These are phyloP conservation scores for Myripristis murdjan DNA, from an alignment of 2,797 vertebrate species.

Conservation along the genomic window DNA sequence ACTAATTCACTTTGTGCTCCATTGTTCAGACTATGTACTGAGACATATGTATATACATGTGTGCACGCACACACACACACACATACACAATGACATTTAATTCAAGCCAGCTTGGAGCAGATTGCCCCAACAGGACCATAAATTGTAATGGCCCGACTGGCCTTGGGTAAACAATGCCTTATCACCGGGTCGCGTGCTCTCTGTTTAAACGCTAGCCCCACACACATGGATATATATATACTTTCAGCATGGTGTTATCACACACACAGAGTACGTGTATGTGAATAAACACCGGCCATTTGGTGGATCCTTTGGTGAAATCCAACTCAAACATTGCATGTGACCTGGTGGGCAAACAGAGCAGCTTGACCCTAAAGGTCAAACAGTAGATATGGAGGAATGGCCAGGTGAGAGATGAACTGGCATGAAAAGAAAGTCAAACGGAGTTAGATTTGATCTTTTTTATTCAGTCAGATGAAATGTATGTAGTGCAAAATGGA, in stretches of 20 bases:
- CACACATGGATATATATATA: conserved; percentile 23
- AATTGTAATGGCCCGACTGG: conserved; percentile 78
- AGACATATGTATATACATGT: conserved; percentile 78
- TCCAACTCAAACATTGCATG: conserved; percentile 55
- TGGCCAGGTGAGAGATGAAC: conserved; percentile 79
- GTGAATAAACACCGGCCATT: conserved; percentile 73
- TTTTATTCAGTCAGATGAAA: neutral
- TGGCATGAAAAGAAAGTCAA: neutral
- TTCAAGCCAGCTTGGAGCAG: conserved; percentile 63
- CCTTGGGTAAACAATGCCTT: conserved; percentile 85
- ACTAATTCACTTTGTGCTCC: conserved; percentile 44
- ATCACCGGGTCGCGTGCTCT: conserved; percentile 87
- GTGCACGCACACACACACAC: conserved; percentile 30
- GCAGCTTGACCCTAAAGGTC: conserved; percentile 72
- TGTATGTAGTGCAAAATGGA: neutral
- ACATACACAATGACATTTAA: conserved; percentile 32
- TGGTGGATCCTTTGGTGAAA: conserved; percentile 47
- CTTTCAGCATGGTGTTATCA: conserved; percentile 17
- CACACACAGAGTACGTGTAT: conserved; percentile 33
- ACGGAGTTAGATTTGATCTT: too few relatives aligned
- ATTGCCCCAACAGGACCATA: conserved; percentile 77
- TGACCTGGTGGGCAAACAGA: conserved; percentile 65
- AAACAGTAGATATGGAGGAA: conserved; percentile 60
- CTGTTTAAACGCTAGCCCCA: conserved; percentile 86
- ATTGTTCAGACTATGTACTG: conserved; percentile 13